These are phyloP conservation scores for Gadus chalcogrammus DNA, from an alignment of 2,113 vertebrate species.

Conservation along the genomic window DNA sequence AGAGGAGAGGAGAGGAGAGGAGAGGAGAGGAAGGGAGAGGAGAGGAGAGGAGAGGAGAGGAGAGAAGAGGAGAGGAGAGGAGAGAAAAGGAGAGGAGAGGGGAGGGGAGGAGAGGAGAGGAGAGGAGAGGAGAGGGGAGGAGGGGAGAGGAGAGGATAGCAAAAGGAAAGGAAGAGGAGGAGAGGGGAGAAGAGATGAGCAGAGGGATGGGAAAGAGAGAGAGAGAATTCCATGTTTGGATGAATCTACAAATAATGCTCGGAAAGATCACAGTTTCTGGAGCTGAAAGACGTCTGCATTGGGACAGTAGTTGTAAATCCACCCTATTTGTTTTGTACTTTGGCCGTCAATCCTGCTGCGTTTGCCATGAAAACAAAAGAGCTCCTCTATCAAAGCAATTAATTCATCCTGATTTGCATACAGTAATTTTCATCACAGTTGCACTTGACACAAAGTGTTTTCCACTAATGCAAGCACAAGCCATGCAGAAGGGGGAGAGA, in stretches of 20 bases:
- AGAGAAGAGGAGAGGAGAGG: too few species aligned
- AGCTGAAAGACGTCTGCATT: too few species aligned
- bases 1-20: too few species aligned
- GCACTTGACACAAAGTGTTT: conserved; percentile 66
- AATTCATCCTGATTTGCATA: conserved; percentile 63
- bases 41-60: too few species aligned
- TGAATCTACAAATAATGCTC: too few species aligned
- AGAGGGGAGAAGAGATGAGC: conserved; percentile 16
- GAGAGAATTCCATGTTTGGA: neutral
- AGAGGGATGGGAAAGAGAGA: neutral
- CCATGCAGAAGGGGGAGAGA: conserved; percentile 29
- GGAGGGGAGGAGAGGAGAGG: too few species aligned
- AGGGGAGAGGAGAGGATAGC: neutral
- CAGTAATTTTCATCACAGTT: conserved; percentile 56
- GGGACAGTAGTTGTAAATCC: neutral
- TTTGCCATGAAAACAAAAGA: neutral
- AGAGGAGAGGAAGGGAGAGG: too few species aligned
- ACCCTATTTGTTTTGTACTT: neutral
- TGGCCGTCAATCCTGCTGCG: neutral
- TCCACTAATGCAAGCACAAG: conserved; percentile 48
- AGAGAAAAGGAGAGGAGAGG: too few species aligned
- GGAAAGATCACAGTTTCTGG: too few species aligned
- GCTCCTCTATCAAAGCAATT: conserved; percentile 37
- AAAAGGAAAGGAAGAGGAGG: neutral
- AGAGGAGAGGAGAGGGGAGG: too few species aligned